Evolutionary conservation across 2,113 vertebrate species (phyloP).

Genomic region (Hippoglossus stenolepis): DNA sequence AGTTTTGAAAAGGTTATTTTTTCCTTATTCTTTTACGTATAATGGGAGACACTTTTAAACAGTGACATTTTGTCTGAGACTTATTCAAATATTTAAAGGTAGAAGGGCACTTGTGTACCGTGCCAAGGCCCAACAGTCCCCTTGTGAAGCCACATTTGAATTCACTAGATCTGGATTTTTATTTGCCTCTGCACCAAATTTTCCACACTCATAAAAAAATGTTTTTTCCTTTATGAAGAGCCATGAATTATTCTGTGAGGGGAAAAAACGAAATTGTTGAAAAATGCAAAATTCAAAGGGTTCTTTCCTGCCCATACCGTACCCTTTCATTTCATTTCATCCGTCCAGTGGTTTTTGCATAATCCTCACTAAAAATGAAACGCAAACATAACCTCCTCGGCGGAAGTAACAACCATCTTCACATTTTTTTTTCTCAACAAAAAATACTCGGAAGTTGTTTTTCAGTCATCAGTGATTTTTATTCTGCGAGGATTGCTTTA

Average conservation of each 20-base stretch:
- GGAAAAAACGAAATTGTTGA: too few relatives aligned
- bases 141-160: not conserved
- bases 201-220: too few relatives aligned
- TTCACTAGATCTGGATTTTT: not conserved
- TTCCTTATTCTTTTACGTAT: not conserved
- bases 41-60: not conserved
- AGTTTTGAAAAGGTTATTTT: not conserved
- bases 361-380: not conserved
- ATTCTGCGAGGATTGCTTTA: slow-evolving; percentile 14
- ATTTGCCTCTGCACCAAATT: not conserved
- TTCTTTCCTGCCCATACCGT: too few relatives aligned
- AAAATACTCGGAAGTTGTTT: not conserved
- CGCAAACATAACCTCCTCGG: not conserved
- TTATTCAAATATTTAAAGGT: too few relatives aligned
- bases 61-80: not conserved
- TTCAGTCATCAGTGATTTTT: slow-evolving; percentile 5
- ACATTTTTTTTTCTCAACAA: not conserved
- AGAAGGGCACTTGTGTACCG: too few relatives aligned
- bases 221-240: too few relatives aligned
- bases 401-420: not conserved
- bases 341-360: not conserved
- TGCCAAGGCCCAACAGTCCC: not conserved
- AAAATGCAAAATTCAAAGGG: too few relatives aligned
- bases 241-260: too few relatives aligned
- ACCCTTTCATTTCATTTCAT: not conserved